These are phyloP conservation scores for Pseudopipra pipra DNA, from an alignment of 2,113 vertebrate species.

Conservation along the genomic window DNA sequence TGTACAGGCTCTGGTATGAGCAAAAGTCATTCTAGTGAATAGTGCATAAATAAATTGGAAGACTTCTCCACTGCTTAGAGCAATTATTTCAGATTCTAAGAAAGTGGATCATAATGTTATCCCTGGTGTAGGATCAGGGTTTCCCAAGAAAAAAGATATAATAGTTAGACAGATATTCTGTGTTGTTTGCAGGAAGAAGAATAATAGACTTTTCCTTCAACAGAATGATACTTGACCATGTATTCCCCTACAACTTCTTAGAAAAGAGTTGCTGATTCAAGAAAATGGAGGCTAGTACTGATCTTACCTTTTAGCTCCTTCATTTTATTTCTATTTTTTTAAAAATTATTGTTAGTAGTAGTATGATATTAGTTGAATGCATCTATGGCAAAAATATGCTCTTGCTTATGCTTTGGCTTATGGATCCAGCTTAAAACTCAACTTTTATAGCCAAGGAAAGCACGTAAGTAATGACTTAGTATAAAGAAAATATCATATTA, in stretches of 20 bases:
- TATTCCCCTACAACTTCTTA: neutral
- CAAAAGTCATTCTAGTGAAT: neutral
- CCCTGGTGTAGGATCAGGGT: neutral
- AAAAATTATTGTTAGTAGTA: neutral
- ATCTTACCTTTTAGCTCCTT: neutral
- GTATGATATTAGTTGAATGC: neutral
- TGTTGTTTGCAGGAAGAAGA: neutral
- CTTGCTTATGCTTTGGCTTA: neutral
- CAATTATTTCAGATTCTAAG: neutral
- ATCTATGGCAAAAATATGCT: neutral
- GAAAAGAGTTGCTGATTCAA: neutral
- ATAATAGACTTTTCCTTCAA: neutral
- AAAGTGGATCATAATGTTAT: neutral
- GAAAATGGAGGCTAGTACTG: neutral
- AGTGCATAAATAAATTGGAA: neutral
- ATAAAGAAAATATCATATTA: neutral
- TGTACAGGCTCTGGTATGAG: neutral
- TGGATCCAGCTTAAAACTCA: neutral
- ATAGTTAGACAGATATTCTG: neutral
- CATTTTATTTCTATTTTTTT: neutral
- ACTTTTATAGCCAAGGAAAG: neutral
- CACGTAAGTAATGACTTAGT: accelerated
- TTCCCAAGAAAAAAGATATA: neutral
- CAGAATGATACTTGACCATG: accelerated
- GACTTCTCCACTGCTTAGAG: neutral